A percentile compares a stretch with the other conserved stretches of the same genome.
Conservation (phyloP, 2,797 vertebrate species). For the Rhynchonycteris naso region DNA sequence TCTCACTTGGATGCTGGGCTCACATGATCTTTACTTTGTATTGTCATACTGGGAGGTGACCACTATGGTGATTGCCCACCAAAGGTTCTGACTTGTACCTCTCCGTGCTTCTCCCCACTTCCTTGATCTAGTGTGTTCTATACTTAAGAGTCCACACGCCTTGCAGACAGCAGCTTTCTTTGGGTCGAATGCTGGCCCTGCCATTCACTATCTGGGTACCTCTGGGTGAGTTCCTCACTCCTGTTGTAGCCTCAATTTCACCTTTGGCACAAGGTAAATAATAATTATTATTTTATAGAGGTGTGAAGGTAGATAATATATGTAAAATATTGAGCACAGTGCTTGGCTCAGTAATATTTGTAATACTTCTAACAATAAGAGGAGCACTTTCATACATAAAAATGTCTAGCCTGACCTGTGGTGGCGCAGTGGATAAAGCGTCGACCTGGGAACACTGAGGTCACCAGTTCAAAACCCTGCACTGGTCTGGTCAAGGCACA, state of each 20-base stretch:
- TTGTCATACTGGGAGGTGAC: neutral
- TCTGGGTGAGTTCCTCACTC: neutral
- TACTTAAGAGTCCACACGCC: neutral
- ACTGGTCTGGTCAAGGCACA: no score
- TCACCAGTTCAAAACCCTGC: no score
- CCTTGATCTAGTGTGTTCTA: neutral
- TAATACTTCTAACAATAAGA: neutral
- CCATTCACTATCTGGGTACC: neutral
- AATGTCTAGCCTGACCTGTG: no score
- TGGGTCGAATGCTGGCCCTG: neutral
- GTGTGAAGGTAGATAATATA: neutral
- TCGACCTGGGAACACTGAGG: no score
- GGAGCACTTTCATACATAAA: neutral
- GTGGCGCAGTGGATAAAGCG: no score
- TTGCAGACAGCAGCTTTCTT: neutral
- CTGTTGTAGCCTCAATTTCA: neutral
- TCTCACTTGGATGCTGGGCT: neutral
- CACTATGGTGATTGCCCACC: rapidly evolving
- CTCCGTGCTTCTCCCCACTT: neutral
- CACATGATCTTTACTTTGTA: neutral
- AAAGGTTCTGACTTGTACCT: neutral
- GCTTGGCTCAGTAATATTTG: neutral
- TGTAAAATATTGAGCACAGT: neutral
- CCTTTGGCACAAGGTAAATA: neutral
- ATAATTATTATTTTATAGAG: neutral